Evolutionary conservation across 2,797 vertebrate genomes (phyloP), one percentile per base, ranked within the genome.

Genomic region (Dallia pectoralis): DNA sequence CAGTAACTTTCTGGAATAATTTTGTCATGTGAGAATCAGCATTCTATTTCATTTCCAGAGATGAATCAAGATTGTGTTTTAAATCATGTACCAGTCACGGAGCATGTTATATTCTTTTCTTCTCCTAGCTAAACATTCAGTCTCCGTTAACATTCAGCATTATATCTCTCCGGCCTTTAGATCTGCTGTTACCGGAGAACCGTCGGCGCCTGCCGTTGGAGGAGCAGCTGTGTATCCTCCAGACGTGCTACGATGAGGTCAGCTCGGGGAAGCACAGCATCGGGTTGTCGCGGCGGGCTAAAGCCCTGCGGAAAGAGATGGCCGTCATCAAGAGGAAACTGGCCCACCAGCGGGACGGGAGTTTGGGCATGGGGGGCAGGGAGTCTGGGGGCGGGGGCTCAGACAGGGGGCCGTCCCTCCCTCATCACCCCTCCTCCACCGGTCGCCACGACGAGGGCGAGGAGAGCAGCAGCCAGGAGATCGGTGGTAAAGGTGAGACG

Each of bases 381-480:
- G 96, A 97, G 4, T 80, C 95, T 6, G 90, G 91, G 0, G 88
- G 93, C 74, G 92, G 94, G 29, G 87, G 94, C 36, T n/a, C n/a
- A 86, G 87, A 94, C 25, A 85, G 92, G 3, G 82, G 86, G 0
- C 81, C 90, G 0, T 87, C 89, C n/a, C 89, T 93, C n/a, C 84
- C 89, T 0, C 94, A 93, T 75, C 93, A 91, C 75, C 90, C 88
- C 72, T 96, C 89, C 70, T 92, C 87, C 86, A 93, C 91, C 83
- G 95, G 56, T 72, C 97, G 95, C 19, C 97, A 97, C 71, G 97
- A 98, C 6, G 98, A 98, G 70, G 96, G 96, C 0, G 97, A 97
- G 51, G 97, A 99, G 89, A 99, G 97, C 95, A 99, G 98, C 93
- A 98, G 97, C 89, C 98, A 99, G 87, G 97, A 99, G 91, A 98